Evolutionary conservation across 2,797 vertebrate species (phyloP).

Genomic region (Pseudochirops corinnae): DNA sequence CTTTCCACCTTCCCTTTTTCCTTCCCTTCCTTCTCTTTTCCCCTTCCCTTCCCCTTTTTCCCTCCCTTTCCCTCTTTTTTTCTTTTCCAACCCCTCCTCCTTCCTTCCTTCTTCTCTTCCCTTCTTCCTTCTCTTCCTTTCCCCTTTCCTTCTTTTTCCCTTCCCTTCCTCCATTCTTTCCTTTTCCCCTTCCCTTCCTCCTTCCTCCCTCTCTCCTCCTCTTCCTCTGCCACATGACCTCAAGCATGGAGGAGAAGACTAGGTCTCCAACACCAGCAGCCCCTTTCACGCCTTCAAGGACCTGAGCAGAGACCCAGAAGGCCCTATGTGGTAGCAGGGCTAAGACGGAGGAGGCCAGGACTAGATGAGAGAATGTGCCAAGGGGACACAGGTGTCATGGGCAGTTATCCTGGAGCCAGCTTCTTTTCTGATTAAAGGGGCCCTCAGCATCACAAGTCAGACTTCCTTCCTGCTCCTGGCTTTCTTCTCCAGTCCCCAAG

Average conservation of each 20-base stretch:
- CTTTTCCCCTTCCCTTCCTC: no score
- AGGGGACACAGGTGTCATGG: no score
- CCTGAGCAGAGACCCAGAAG: neutral
- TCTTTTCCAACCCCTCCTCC: no score
- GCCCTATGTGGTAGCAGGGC: neutral
- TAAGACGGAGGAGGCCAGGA: neutral
- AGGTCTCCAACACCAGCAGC: neutral
- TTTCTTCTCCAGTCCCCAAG: neutral
- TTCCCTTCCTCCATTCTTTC: no score
- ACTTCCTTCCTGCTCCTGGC: neutral
- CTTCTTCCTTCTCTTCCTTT: no score
- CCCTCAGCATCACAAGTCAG: neutral
- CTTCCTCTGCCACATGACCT: neutral
- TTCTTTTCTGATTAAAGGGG: neutral
- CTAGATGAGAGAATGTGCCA: neutral
- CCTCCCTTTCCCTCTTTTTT: fast-evolving
- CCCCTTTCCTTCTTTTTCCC: neutral
- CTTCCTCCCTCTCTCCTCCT: no score
- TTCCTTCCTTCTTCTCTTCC: no score
- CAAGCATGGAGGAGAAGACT: neutral
- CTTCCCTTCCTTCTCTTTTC: no score
- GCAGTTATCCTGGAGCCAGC: neutral
- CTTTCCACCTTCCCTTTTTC: no score
- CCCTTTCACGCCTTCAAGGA: neutral
- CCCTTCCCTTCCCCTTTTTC: neutral